Evolutionary conservation across 2,113 vertebrate genomes (phyloP).

Genomic region (Alligator sinensis): DNA sequence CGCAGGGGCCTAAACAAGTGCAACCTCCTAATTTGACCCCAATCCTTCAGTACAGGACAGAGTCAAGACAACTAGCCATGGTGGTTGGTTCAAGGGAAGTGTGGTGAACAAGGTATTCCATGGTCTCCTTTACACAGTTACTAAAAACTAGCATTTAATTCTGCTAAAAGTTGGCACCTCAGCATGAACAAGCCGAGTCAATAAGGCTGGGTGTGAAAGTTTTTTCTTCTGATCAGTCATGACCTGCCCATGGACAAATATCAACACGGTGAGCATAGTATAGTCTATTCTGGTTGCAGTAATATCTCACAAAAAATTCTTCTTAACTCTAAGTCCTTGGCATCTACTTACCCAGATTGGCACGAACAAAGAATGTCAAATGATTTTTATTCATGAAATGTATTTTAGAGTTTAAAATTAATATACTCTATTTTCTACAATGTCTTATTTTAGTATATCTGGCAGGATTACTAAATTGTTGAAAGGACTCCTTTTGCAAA

Average conservation of each 20-base stretch:
- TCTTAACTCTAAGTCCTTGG: neutral
- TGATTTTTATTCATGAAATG: neutral
- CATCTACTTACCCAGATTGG: neutral
- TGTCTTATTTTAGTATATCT: neutral
- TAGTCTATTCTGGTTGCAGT: neutral
- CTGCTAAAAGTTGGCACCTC: constrained; percentile 29
- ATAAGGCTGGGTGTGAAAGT: constrained; percentile 45
- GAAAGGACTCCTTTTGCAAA: neutral
- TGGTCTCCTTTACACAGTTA: constrained; percentile 59
- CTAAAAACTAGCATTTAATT: constrained; percentile 37
- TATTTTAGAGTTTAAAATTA: neutral
- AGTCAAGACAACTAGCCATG: neutral
- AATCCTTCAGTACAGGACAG: neutral
- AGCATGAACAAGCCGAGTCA: constrained; percentile 48
- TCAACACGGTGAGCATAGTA: neutral
- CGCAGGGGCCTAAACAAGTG: neutral
- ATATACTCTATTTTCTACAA: neutral
- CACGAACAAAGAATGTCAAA: constrained; percentile 20
- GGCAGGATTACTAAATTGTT: neutral
- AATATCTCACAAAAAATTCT: accelerated
- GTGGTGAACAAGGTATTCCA: constrained; percentile 19
- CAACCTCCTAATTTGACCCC: neutral
- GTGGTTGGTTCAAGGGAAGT: neutral
- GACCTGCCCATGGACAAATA: neutral
- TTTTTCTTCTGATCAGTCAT: constrained; percentile 33